Base-by-base conservation (phyloP, 2,888 invertebrate species). In the Sepiola atlantica region DNA sequence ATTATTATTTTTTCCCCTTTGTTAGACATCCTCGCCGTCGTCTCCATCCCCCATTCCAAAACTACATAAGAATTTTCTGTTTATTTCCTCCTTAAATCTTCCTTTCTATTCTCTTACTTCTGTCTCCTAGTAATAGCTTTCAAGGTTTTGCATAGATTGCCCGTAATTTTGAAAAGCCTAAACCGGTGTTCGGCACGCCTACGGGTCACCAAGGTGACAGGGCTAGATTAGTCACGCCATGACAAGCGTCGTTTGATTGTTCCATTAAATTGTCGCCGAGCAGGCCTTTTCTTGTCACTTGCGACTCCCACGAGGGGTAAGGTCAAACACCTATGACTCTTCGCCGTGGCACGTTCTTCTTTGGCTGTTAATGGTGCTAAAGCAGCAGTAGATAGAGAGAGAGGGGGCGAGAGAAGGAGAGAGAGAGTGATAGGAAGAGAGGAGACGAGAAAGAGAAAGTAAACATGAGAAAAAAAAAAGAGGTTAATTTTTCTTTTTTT, bases 91-190 rank as follows among this genome's bases (percentile, higher is more conserved):
- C 77, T 77, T 77, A 77, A 77, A 45, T 45, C 45, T 45, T 77
- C 32, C 77, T 77, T 77, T 77, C 77, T 77, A 32, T 77, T 77
- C 77, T n/a, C 4, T 77, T 77, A 21, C 77, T 77, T 77, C 77
- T n/a, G 77, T 77, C 77, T 77, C 77, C n/a, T n/a, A n/a, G 77
- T 77, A 77, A 77, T 77, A n/a, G 77, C n/a, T 77, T 77, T 77
- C 77, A 77, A 77, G 77, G 77, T 77, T 77, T 77, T 77, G 77
- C 77, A 77, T 77, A 77, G 77, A 77, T 77, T 77, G 77, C 77
- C 77, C 77, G n/a, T 77, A 77, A n/a, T 77, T 77, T 77, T 77
- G 77, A 77, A 77, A 77, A 14, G 77, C 77, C n/a, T 77, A 77
- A 77, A 77, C 77, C 21, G 77, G 32, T 77, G 77, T 16, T 77